Conservation (phyloP, 2,888 invertebrate genomes). For the Leptothorax acervorum region DNA sequence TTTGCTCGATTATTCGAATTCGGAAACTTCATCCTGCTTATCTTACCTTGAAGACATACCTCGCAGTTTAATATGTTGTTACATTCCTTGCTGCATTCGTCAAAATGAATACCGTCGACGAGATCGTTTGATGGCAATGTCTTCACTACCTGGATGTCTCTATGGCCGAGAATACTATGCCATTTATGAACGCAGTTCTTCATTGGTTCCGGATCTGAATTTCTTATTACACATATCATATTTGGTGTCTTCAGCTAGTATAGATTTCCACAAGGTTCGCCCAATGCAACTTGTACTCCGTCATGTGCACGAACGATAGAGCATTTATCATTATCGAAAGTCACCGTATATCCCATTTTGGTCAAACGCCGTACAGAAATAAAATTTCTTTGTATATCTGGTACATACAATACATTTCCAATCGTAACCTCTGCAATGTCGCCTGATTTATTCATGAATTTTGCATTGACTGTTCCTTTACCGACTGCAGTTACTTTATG, state of each 20-base stretch:
- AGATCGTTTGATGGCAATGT: slow-evolving; percentile 35
- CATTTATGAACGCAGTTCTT: slow-evolving; percentile 57
- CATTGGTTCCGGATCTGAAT: slow-evolving; percentile 3
- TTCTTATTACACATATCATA: slow-evolving; percentile 50
- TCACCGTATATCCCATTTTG: slow-evolving; percentile 49
- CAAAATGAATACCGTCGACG: slow-evolving; percentile 42
- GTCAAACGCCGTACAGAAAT: slow-evolving; percentile 60
- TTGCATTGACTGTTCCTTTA: neutral
- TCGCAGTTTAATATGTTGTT: slow-evolving; percentile 19
- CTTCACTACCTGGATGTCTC: slow-evolving; percentile 49
- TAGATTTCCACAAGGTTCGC: slow-evolving; percentile 10
- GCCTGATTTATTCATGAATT: slow-evolving; percentile 13
- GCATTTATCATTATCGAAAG: slow-evolving; percentile 38
- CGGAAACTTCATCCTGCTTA: slow-evolving; percentile 66
- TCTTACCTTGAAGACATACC: slow-evolving; percentile 70
- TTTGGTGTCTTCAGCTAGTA: slow-evolving; percentile 13
- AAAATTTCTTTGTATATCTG: slow-evolving; percentile 56
- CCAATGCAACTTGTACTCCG: neutral
- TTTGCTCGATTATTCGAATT: slow-evolving; percentile 45
- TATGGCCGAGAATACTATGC: slow-evolving; percentile 57
- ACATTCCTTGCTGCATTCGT: slow-evolving; percentile 41
- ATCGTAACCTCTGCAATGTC: slow-evolving; percentile 50
- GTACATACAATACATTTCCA: slow-evolving; percentile 63
- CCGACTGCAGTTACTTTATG: slow-evolving; percentile 7
- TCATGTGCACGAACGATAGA: neutral